Base-by-base conservation (phyloP, 2,113 vertebrate genomes). In the Tetraodon nigroviridis region DNA sequence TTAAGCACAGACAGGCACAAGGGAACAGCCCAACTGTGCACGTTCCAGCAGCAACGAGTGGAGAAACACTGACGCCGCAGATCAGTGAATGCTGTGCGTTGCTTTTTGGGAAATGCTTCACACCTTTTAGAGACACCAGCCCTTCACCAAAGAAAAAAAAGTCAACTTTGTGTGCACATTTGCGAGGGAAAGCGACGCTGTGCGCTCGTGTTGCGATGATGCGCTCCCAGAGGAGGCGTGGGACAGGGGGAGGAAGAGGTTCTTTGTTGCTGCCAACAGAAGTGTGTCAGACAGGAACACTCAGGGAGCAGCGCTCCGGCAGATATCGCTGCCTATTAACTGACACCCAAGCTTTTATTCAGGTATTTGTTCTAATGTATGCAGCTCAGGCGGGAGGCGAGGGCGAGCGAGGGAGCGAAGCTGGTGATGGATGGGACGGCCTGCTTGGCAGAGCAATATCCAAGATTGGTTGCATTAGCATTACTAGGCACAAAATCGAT, bases 261-360 rank as follows among this genome's bases (percentile, higher is more conserved):
- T 67, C 66, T 75, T 78, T 76, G 57, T 76, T 66, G 76, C 58
- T 59, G 62, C 67, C 67, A 74, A 27, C 21, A 67, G 44, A 74
- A 74, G 58, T 71, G 24, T 76, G 69, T 76, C 67, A 76, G 62
- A 58, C 66, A 60, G 73, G 54, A 79, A 64, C 51, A 47, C 71
- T 71, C 49, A 1, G 64, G 56, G 58, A 79, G 66, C 51, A 51
- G 65, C 0, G 6, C 57, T 66, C 51, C 11, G 46, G 58, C 44
- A 71, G 53, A 61, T 59, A 55, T 52, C 22, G 16, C 66, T 63
- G 56, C 63, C 55, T 72, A 19, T 62, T 75, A 69, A 69, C 58
- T 52, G 48, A 18, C 12, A 27, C 51, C 7, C 15, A 7, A 7
- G 6, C 10, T 15, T 24, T 51, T 48, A 16, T 48, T 48, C 16